phyloP scores from a whole-genome alignment of 2,797 vertebrate genomes.

The Kryptolebias ocellatus region DNA sequence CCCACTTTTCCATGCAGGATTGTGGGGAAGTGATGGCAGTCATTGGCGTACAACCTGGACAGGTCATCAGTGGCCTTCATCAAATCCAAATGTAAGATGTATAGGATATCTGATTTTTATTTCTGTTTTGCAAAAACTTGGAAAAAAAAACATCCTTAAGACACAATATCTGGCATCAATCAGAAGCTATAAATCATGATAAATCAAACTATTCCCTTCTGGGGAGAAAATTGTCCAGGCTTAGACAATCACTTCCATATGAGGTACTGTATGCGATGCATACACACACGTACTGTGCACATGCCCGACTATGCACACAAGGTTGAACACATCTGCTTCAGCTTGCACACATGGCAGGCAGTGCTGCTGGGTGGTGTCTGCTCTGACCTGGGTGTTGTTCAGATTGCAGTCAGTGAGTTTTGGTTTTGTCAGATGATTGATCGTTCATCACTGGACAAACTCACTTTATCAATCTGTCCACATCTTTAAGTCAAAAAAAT shows the following conservation, averaged over 20 bases:
- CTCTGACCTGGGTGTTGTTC: slow-evolving; percentile 40
- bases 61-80: too few species aligned
- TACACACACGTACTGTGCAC: slow-evolving; percentile 24
- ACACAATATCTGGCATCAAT: slow-evolving; percentile 54
- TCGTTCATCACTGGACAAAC: slow-evolving; percentile 27
- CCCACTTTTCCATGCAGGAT: too few species aligned
- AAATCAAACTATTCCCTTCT: slow-evolving; percentile 51
- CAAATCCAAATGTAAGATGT: background rate
- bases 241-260: slow-evolving; percentile 70
- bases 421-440: slow-evolving; percentile 48
- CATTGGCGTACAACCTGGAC: too few species aligned
- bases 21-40: too few species aligned
- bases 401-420: slow-evolving; percentile 23
- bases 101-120: background rate
- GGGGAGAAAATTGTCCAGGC: slow-evolving; percentile 50
- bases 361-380: slow-evolving; percentile 11
- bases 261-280: slow-evolving; percentile 35
- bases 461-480: slow-evolving; percentile 34
- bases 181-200: slow-evolving; percentile 63
- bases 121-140: background rate
- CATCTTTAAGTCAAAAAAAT: slow-evolving; percentile 1
- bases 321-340: background rate
- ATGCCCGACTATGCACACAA: background rate
- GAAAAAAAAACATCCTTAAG: slow-evolving; percentile 28
- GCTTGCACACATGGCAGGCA: slow-evolving; percentile 27